Evolutionary conservation across 2,113 vertebrate genomes (phyloP).

Genomic region (Phyllostomus discolor): DNA sequence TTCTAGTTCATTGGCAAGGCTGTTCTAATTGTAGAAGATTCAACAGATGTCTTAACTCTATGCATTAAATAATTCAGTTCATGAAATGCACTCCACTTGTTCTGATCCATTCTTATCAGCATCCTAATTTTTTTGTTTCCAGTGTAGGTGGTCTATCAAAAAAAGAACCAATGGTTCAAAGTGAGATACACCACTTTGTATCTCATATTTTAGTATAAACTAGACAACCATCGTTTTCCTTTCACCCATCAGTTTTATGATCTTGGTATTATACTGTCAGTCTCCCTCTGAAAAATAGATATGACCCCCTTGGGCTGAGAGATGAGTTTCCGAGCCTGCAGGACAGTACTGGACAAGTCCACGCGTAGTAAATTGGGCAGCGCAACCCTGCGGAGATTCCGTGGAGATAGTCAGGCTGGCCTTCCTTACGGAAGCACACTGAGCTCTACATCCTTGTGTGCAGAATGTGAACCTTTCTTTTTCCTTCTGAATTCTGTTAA

Average conservation of each 20-base stretch:
- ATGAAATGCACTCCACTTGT: background rate
- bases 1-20: background rate
- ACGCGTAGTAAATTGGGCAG: background rate
- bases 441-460: background rate
- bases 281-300: background rate
- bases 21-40: background rate
- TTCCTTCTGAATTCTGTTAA: background rate
- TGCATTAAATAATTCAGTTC: background rate
- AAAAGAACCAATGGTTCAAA: background rate
- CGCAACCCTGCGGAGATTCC: background rate
- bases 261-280: background rate
- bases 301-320: background rate
- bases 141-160: background rate
- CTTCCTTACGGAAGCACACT: background rate
- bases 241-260: slow-evolving; percentile 2
- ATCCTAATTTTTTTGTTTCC: background rate
- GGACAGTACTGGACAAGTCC: background rate
- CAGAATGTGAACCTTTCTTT: background rate
- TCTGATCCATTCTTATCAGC: slow-evolving; percentile 10
- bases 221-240: background rate
- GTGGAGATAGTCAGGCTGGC: background rate
- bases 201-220: background rate
- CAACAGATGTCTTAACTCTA: background rate
- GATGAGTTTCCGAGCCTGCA: background rate
- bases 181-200: background rate